Percentiles rank a stretch among this genome's conserved stretches.
Evolutionary conservation across 2,113 vertebrate genomes (phyloP).

Genomic region (Platichthys flesus): DNA sequence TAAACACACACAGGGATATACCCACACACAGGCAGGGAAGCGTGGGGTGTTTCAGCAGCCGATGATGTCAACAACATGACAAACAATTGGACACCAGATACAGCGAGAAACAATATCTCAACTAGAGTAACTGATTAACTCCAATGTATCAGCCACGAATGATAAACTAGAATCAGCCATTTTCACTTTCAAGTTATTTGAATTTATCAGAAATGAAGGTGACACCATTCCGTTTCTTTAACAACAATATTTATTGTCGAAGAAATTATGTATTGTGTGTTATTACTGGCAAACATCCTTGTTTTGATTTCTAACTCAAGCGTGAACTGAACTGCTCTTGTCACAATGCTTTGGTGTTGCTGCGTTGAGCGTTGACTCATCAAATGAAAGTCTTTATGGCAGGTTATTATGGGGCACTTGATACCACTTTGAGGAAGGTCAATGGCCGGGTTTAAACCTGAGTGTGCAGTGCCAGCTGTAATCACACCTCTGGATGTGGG

Average conservation of each 20-base stretch:
- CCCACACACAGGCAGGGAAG: background rate
- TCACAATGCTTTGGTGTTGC: constrained; percentile 41
- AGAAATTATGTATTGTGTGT: background rate
- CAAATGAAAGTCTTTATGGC: constrained; percentile 71
- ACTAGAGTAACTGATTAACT: constrained; percentile 33
- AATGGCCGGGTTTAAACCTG: constrained; percentile 63
- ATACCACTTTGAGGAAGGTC: constrained; percentile 76
- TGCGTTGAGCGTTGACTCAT: constrained; percentile 59
- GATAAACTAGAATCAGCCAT: background rate
- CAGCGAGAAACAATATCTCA: background rate
- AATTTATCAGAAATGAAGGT: background rate
- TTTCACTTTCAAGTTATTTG: background rate
- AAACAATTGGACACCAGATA: background rate
- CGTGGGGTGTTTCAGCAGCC: background rate
- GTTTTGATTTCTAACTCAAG: constrained; percentile 15
- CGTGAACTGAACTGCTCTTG: constrained; percentile 37
- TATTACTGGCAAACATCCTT: background rate
- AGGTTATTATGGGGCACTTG: constrained; percentile 69
- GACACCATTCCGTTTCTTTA: background rate
- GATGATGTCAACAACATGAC: background rate
- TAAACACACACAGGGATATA: background rate
- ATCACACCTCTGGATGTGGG: constrained; percentile 53
- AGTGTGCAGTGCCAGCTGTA: constrained; percentile 56
- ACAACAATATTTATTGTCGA: background rate
- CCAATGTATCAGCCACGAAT: background rate